These are phyloP conservation scores for Xiphias gladius DNA, from an alignment of 2,113 vertebrate genomes.

Conservation along the genomic window DNA sequence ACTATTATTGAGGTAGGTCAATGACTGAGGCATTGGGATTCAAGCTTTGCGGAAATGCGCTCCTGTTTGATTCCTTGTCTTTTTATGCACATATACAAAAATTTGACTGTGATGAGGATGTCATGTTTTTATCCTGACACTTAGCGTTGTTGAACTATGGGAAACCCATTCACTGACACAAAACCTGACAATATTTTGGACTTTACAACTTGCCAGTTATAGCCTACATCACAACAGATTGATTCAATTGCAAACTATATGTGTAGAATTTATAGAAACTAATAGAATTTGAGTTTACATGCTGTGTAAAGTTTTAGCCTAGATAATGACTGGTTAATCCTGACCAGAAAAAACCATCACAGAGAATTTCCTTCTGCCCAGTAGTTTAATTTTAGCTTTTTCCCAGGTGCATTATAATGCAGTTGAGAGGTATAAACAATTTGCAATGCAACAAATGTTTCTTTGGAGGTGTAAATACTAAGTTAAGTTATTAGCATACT, in stretches of 20 bases:
- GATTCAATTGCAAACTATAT: background rate
- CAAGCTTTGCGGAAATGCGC: constrained; percentile 22
- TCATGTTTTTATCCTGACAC: constrained; percentile 25
- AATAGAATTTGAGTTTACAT: constrained; percentile 29
- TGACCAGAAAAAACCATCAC: constrained; percentile 22
- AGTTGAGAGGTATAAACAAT: constrained; percentile 38
- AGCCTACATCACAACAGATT: background rate
- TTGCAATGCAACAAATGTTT: constrained; percentile 40
- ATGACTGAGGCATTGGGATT: constrained; percentile 6
- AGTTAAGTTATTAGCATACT: constrained; percentile 56
- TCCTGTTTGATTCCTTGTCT: constrained; percentile 45
- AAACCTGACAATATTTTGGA: constrained; percentile 5
- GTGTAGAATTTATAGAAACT: background rate
- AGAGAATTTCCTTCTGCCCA: constrained; percentile 44
- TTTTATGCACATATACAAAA: constrained; percentile 21
- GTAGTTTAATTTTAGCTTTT: constrained; percentile 24
- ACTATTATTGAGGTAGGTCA: constrained; percentile 24
- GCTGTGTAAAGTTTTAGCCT: constrained; percentile 38
- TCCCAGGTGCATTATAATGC: constrained; percentile 22
- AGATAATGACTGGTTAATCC: constrained; percentile 18
- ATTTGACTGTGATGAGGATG: constrained; percentile 28
- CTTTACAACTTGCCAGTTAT: background rate
- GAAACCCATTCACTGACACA: background rate
- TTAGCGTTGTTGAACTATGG: background rate
- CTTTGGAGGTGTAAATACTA: constrained; percentile 39